phyloP scores from a whole-genome alignment of 2,888 invertebrate genomes.

The Nebria salina region DNA sequence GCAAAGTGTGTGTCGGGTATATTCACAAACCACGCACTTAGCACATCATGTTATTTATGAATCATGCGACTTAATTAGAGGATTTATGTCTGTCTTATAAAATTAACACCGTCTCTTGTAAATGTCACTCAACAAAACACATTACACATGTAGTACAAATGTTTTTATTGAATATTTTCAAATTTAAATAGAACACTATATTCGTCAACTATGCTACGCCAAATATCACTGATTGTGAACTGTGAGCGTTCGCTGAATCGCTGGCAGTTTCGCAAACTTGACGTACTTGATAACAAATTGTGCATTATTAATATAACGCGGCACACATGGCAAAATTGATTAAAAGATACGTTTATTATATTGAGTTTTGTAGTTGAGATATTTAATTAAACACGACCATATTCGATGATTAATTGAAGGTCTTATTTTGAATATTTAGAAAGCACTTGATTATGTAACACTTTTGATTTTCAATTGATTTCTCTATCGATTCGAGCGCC shows the following conservation, averaged over 20 bases:
- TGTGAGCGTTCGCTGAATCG: neutral
- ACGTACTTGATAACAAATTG: conserved; percentile 1
- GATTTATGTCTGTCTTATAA: neutral
- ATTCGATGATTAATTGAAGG: neutral
- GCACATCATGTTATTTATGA: neutral
- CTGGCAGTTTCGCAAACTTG: neutral
- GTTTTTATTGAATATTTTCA: neutral
- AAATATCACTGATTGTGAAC: neutral
- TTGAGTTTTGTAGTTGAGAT: neutral
- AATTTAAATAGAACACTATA: neutral
- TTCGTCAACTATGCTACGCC: neutral
- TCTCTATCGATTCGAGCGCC: neutral
- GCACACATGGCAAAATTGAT: neutral
- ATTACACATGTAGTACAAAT: neutral
- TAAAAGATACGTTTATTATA: neutral
- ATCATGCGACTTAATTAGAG: neutral
- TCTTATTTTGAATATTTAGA: neutral
- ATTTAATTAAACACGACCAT: neutral
- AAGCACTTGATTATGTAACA: neutral
- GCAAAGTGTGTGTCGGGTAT: no score
- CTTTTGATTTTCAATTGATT: neutral
- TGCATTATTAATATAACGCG: neutral
- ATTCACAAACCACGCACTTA: neutral
- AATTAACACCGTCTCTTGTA: neutral
- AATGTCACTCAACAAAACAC: neutral